These are phyloP conservation scores for Machimus atricapillus DNA, from an alignment of 2,888 invertebrate species.

Conservation along the genomic window DNA sequence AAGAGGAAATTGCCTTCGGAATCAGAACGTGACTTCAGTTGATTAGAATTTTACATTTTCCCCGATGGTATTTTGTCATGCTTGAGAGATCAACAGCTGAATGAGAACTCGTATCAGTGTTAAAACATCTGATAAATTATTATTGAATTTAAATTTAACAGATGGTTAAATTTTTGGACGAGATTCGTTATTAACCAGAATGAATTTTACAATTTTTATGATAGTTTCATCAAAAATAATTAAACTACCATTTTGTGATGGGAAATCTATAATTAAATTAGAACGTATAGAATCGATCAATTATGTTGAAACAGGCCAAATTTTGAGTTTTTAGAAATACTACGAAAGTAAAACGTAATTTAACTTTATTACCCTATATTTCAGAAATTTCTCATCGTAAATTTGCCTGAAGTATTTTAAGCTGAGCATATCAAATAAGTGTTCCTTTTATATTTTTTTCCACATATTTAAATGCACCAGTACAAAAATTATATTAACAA, in stretches of 20 bases:
- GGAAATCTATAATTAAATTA: too few species aligned
- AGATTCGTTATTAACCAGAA: background rate
- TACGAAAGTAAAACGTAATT: too few species aligned
- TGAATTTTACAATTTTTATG: background rate
- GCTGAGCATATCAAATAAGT: too few species aligned
- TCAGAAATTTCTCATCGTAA: too few species aligned
- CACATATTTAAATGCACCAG: too few species aligned
- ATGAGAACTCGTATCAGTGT: background rate
- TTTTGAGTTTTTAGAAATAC: too few species aligned
- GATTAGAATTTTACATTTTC: conserved; percentile 40
- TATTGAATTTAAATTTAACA: background rate
- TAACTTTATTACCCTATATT: too few species aligned
- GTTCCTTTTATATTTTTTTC: too few species aligned
- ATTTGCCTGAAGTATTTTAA: too few species aligned
- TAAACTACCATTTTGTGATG: background rate
- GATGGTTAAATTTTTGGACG: background rate
- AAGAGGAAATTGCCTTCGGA: conserved; percentile 42
- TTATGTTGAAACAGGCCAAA: too few species aligned
- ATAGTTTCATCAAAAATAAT: background rate
- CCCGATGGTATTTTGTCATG: background rate
- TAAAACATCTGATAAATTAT: background rate
- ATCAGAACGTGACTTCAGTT: conserved; percentile 41
- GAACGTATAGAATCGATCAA: too few species aligned
- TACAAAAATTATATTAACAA: too few species aligned
- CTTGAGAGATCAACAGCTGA: background rate